Evolutionary conservation across 2,113 vertebrate genomes (phyloP), one percentile per base, ranked within the genome.

Genomic region (Glaucomys volans): DNA sequence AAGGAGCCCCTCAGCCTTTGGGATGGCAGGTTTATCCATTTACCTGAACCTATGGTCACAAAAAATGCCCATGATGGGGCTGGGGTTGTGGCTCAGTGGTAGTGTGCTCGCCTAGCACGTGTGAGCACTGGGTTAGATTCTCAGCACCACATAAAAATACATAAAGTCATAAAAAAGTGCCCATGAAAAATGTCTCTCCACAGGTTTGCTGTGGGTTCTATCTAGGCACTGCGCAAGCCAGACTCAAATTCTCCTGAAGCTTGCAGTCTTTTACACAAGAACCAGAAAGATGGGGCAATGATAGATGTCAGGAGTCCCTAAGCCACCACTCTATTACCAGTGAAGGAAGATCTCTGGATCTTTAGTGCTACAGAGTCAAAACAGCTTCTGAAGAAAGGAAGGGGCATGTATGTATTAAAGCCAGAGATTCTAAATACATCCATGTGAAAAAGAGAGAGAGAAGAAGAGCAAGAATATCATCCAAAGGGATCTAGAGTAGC

Each of bases 341-440:
- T 47, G 59, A 81, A 59, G 57, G 37, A 82, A 54, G 52, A 86
- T 18, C 62, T 22, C 32, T 76, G 57, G 67, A 57, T 95, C 32
- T 71, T 64, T 37, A 69, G 80, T 59, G 88, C 87, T 44, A 5
- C 40, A 50, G 69, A 86, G 32, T 42, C 5, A 37, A n/a, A 84
- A 32, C 1, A 80, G 11, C 42, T 84, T 94, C n/a, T 69, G 30
- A 4, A 82, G 50, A 47, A 16, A 52, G 42, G 9, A 26, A 7
- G 1, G 26, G 4, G 26, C 69, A 11, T n/a, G 28, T 64, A 16
- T 66, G 14, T 50, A 30, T 72, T 62, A 72, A 85, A 92, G 30
- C 35, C 26, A 84, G 84, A 95, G 87, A 95, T 77, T 64, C 52
- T 81, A 87, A 84, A 91, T 64, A n/a, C 3, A 67, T 82, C 72